phyloP scores from a whole-genome alignment of 2,888 invertebrate genomes.

The Torymus tubicola region DNA sequence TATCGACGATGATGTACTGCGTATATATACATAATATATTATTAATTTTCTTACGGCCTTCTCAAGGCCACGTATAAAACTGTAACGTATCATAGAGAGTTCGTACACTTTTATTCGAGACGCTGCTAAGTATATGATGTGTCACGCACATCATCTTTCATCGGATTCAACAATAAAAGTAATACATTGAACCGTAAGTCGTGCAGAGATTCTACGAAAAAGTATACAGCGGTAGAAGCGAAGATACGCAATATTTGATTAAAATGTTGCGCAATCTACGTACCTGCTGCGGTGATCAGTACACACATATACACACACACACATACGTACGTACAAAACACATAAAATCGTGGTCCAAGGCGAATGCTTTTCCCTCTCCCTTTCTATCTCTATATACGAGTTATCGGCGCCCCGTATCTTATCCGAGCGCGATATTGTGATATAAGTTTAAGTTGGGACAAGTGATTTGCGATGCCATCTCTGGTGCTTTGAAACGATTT shows the following conservation, averaged over 20 bases:
- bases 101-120: conserved; percentile 38
- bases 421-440: conserved; percentile 2
- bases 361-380: conserved; percentile 46
- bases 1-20: conserved; percentile 51
- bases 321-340: no score
- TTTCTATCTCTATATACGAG: neutral
- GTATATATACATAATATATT: conserved; percentile 44
- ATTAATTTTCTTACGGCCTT: conserved; percentile 58
- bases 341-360: conserved; percentile 27
- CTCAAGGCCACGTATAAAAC: conserved; percentile 39
- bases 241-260: neutral
- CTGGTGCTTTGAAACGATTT: conserved; percentile 8
- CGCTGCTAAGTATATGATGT: conserved; percentile 18
- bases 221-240: conserved; percentile 3
- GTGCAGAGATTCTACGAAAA: conserved; percentile 19
- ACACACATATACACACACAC: neutral
- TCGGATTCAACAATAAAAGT: conserved; percentile 1
- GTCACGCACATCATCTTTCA: conserved; percentile 14
- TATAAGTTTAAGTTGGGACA: neutral
- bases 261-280: no score
- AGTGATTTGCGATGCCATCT: neutral
- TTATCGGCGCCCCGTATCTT: conserved; percentile 28
- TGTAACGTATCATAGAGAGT: conserved; percentile 41
- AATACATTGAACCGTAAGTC: conserved; percentile 7
- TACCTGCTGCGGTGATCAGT: neutral